phyloP scores from a whole-genome alignment of 2,888 invertebrate species.

The Erynnis tages region DNA sequence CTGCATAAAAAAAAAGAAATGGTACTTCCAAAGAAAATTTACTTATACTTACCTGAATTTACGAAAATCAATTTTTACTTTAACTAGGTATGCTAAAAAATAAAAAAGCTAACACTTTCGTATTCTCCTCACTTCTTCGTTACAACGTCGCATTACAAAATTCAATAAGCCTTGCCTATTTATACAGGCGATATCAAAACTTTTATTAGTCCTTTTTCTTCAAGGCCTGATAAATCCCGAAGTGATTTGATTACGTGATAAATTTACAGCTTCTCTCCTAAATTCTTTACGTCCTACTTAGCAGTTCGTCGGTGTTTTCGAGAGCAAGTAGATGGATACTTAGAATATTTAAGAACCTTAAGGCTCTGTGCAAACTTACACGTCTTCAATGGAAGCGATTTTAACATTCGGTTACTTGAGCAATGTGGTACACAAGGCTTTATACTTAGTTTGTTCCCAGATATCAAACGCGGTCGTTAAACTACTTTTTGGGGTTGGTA shows the following conservation, averaged over 20 bases:
- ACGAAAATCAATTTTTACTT: no score
- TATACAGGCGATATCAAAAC: slow-evolving; percentile 5
- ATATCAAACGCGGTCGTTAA: no score
- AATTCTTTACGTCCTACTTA: slow-evolving; percentile 3
- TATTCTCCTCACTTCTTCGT: neutral
- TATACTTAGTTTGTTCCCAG: no score
- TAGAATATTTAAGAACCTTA: slow-evolving; percentile 7
- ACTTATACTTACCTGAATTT: no score
- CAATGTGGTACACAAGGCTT: no score
- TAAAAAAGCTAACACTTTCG: neutral
- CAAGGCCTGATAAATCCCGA: slow-evolving; percentile 6
- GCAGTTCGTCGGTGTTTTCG: neutral
- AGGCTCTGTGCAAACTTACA: neutral
- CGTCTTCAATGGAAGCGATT: no score
- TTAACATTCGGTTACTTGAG: no score
- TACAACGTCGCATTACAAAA: neutral
- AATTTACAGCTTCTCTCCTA: slow-evolving; percentile 8
- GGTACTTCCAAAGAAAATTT: no score
- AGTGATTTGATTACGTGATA: slow-evolving; percentile 14
- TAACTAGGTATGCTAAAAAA: no score
- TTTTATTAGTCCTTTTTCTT: neutral
- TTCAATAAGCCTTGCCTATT: slow-evolving; percentile 11
- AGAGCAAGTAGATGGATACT: neutral
- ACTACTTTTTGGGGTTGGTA: no score
- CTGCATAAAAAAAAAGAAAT: no score